phyloP scores from a whole-genome alignment of 2,113 vertebrate genomes.

The Chitala chitala region DNA sequence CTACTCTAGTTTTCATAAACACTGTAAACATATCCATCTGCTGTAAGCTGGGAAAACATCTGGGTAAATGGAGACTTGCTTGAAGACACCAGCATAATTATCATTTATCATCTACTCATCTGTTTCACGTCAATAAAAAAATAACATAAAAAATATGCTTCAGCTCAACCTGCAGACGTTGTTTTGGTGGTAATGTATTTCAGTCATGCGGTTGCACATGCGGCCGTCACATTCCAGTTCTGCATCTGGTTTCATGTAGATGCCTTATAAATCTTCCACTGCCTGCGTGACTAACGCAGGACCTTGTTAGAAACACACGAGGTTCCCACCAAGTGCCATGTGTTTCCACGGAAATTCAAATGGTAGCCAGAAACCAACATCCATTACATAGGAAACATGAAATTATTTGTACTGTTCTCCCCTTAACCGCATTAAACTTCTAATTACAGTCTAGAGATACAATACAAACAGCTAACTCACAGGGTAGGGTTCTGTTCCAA shows the following conservation, averaged over 20 bases:
- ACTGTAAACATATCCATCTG: background rate
- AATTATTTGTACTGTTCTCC: too few species aligned
- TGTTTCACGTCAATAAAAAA: background rate
- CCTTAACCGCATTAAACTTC: too few species aligned
- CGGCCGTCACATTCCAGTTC: background rate
- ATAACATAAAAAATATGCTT: background rate
- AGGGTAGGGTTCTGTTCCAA: too few species aligned
- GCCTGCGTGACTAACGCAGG: background rate
- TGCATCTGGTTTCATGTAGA: background rate
- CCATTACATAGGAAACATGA: too few species aligned
- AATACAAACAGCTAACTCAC: too few species aligned
- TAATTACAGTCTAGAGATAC: too few species aligned
- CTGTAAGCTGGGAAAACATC: background rate
- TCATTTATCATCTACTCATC: conserved; percentile 28
- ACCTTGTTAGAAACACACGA: background rate
- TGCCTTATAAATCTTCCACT: background rate
- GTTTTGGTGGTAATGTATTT: background rate
- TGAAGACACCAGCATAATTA: conserved; percentile 29
- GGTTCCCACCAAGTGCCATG: too few species aligned
- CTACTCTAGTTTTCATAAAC: background rate
- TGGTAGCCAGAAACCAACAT: too few species aligned
- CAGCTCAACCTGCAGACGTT: background rate
- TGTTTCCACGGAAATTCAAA: too few species aligned
- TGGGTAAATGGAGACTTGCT: conserved; percentile 16
- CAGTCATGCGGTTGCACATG: too few species aligned